Conservation (phyloP, 2,797 vertebrate genomes). For the Bucorvus abyssinicus region DNA sequence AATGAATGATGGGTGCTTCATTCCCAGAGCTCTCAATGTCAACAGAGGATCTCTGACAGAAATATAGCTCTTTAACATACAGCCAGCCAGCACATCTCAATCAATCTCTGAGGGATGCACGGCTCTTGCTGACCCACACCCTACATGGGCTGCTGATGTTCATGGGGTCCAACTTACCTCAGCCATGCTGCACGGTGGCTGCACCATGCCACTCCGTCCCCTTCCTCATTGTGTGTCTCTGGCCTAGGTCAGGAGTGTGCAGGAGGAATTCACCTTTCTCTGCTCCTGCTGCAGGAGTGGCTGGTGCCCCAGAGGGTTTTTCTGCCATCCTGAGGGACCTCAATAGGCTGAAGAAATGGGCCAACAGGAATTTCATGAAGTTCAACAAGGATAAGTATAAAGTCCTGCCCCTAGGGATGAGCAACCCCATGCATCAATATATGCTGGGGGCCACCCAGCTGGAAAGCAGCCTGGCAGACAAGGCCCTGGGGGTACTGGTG, state of each 20-base stretch:
- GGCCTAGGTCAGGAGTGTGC: background rate
- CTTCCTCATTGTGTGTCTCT: background rate
- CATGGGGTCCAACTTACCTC: background rate
- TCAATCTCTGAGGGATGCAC: background rate
- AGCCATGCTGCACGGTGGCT: too few species aligned
- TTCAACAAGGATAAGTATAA: background rate
- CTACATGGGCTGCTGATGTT: accelerated
- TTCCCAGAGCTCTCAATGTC: background rate
- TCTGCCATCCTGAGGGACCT: background rate
- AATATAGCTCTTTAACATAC: background rate
- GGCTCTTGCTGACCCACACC: accelerated
- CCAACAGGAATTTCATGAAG: background rate
- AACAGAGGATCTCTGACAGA: background rate
- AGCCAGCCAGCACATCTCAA: background rate
- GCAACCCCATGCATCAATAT: accelerated
- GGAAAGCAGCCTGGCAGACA: background rate
- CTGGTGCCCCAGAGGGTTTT: accelerated
- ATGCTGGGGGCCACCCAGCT: background rate
- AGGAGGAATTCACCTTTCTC: background rate
- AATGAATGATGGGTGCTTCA: accelerated
- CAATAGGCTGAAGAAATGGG: background rate
- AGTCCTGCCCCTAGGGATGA: background rate
- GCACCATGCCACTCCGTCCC: accelerated
- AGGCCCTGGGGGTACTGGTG: background rate
- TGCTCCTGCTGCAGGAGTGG: background rate